These are phyloP conservation scores for Tapera naevia DNA, from an alignment of 2,797 vertebrate species.

Conservation along the genomic window DNA sequence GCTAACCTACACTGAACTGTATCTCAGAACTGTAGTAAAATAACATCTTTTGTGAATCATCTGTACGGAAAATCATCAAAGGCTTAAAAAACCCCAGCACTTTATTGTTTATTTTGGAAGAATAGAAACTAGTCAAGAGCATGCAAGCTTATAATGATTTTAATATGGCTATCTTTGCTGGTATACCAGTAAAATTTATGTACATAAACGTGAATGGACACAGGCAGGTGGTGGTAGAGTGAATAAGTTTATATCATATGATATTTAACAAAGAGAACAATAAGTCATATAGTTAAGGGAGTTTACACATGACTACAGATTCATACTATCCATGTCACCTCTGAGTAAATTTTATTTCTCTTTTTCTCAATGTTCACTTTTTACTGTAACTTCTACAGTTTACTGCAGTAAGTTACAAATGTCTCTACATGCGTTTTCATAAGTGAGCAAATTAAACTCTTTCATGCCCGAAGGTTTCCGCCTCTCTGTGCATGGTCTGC, in stretches of 20 bases:
- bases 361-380: background rate
- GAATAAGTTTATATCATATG: fast-evolving
- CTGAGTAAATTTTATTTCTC: background rate
- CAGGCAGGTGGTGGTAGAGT: background rate
- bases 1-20: background rate
- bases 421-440: background rate
- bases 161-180: background rate
- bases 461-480: background rate
- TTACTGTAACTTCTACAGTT: background rate
- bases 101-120: background rate
- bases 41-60: background rate
- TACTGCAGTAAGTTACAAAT: background rate
- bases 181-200: background rate
- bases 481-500: background rate
- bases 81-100: fast-evolving
- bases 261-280: background rate
- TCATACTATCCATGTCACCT: background rate
- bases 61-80: background rate
- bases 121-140: background rate
- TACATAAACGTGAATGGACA: background rate
- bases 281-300: background rate
- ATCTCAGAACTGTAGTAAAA: background rate
- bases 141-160: background rate
- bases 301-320: background rate
- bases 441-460: background rate